Evolutionary conservation across 1,140 invertebrate species (phyloP), one percentile per base, ranked within the genome.

Genomic region (Panagrolaimus sp.): DNA sequence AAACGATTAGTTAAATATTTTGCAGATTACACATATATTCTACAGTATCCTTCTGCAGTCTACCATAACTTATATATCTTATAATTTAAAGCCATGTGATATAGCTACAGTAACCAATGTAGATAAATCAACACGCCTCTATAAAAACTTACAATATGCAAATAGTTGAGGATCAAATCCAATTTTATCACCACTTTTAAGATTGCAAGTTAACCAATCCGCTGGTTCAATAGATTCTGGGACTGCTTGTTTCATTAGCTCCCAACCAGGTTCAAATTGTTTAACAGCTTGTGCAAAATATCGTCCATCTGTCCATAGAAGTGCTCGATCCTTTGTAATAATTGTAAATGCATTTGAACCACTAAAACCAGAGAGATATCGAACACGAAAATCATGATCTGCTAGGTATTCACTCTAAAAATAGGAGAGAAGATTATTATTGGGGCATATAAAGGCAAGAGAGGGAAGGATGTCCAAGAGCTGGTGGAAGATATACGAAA

Each of bases 301-400:
- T 27, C 96, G 85, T 0, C 93, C 94, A 86, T 98, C 95, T 0
- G 93, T 96, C 94, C 95, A 98, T 2, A 98, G 78, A 11, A 91
- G 87, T 0, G 94, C 93, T 53, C 89, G 82, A 1, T 87, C 84
- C 1, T 86, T 79, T 0, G 92, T 94, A 20, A 98, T 86, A 43
- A 98, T 85, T 0, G 91, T 92, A 1, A 90, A 92, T n/a, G 92
- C 86, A 31, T 89, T 88, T 0, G 91, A 93, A 0, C 95, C 95
- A 65, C 88, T 89, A 81, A 94, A 97, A 0, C 91, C 91, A 31
- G 89, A 89, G 11, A 98, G 87, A 84, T 89, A 97, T n/a, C 87
- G 86, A 63, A 92, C 84, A 23, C 92, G 86, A 63, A 89, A 87
- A 84, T 98, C 94, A 77, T 88, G 88, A 11, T 88, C 85, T 1